Conservation (phyloP, 2,113 vertebrate species). For the Laterallus jamaicensis region DNA sequence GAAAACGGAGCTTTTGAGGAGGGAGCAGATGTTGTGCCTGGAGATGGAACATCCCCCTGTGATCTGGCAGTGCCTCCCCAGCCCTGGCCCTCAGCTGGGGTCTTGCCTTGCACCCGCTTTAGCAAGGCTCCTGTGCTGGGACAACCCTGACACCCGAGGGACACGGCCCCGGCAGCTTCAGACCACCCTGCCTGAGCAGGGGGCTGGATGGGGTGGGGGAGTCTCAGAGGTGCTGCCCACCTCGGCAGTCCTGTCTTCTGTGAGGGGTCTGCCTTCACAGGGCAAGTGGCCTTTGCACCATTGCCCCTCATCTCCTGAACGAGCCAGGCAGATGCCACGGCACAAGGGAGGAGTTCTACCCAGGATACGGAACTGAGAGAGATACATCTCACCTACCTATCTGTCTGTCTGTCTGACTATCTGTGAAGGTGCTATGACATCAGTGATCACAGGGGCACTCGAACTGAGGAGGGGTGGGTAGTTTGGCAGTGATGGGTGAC, state of each 20-base stretch:
- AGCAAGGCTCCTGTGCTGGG: not conserved
- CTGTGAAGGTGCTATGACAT: not conserved
- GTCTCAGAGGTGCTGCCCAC: not conserved
- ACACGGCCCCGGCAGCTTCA: not conserved
- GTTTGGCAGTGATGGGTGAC: not conserved
- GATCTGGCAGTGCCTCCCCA: not conserved
- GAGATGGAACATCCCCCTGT: not conserved
- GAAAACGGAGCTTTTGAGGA: not conserved
- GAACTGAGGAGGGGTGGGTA: not conserved
- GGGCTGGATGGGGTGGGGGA: not conserved
- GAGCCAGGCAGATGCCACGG: not conserved
- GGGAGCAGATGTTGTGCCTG: accelerated
- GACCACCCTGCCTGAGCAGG: not conserved
- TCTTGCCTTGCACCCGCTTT: not conserved
- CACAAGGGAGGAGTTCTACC: not conserved
- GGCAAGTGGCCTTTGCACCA: not conserved
- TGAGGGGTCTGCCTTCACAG: not conserved
- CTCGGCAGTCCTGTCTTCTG: not conserved
- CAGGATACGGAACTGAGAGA: not conserved
- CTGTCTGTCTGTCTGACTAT: no score
- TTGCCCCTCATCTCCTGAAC: not conserved
- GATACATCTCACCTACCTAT: no score
- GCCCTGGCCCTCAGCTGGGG: not conserved
- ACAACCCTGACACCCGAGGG: accelerated
- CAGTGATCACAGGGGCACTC: not conserved